Percentiles rank a stretch among this genome's conserved stretches.
These are phyloP conservation scores for Panopea generosa DNA, from an alignment of 2,888 invertebrate genomes.

Conservation along the genomic window DNA sequence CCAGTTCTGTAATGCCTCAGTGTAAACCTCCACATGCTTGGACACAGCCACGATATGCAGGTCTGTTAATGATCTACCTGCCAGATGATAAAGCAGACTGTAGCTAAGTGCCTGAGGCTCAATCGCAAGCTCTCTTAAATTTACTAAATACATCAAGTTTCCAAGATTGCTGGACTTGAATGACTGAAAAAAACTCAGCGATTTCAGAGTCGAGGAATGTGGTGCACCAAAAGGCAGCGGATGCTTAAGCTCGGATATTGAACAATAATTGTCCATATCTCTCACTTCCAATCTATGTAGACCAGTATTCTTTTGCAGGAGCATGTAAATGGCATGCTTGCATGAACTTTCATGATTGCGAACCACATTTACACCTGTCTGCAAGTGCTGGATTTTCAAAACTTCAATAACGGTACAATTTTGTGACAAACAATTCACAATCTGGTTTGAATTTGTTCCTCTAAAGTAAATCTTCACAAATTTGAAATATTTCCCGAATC, in stretches of 20 bases:
- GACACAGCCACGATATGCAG: slow-evolving; percentile 60
- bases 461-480: slow-evolving; percentile 42
- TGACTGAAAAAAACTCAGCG: slow-evolving; percentile 63
- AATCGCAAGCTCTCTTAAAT: slow-evolving; percentile 61
- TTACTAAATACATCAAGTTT: slow-evolving; percentile 66
- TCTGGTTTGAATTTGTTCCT: slow-evolving; percentile 38
- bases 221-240: slow-evolving; percentile 60
- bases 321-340: slow-evolving; percentile 36
- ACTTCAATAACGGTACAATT: slow-evolving; percentile 37
- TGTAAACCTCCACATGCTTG: slow-evolving; percentile 58
- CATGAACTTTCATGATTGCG: slow-evolving; percentile 34
- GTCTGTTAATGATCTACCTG: slow-evolving; percentile 53
- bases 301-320: slow-evolving; percentile 48
- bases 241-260: slow-evolving; percentile 38
- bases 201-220: slow-evolving; percentile 50
- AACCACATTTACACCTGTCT: slow-evolving; percentile 22
- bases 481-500: slow-evolving; percentile 46
- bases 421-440: slow-evolving; percentile 45
- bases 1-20: slow-evolving; percentile 59
- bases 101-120: slow-evolving; percentile 64
- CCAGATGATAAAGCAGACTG: slow-evolving; percentile 62
- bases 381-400: slow-evolving; percentile 27
- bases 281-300: slow-evolving; percentile 43
- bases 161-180: slow-evolving; percentile 59
- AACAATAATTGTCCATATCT: slow-evolving; percentile 40